Evolutionary conservation across 2,888 invertebrate genomes (phyloP).

Genomic region (Pandemis corylana): DNA sequence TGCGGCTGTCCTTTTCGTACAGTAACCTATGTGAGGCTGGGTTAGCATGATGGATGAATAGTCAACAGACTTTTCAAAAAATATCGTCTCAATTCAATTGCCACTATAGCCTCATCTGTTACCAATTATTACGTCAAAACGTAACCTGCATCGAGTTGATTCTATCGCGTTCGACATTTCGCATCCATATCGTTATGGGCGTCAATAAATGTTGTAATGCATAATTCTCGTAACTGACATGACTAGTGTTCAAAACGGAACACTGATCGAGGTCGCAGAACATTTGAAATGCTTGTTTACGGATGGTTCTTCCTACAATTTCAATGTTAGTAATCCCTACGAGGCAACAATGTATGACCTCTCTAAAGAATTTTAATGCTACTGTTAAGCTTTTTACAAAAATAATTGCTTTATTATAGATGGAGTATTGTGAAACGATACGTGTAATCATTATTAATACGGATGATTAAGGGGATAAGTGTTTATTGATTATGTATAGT

Average conservation of each 20-base stretch:
- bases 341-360: conserved; percentile 68
- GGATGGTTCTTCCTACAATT: conserved; percentile 48
- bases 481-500: conserved; percentile 16
- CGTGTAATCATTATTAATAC: conserved; percentile 33
- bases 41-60: too few relatives aligned
- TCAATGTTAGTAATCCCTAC: conserved; percentile 63
- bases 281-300: conserved; percentile 55
- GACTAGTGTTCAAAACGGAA: conserved; percentile 47
- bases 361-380: conserved; percentile 55
- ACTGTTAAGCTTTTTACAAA: conserved; percentile 58
- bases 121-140: conserved; percentile 15
- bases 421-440: conserved; percentile 45
- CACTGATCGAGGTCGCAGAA: conserved; percentile 53
- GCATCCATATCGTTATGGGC: conserved; percentile 33
- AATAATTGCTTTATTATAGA: conserved; percentile 62
- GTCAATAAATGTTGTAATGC: conserved; percentile 45
- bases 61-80: too few relatives aligned
- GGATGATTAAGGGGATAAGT: conserved; percentile 20
- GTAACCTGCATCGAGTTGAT: conserved; percentile 4
- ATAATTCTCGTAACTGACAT: conserved; percentile 48
- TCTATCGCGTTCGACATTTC: conserved; percentile 39
- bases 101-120: not conserved
- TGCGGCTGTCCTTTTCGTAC: too few relatives aligned
- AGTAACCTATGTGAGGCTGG: too few relatives aligned
- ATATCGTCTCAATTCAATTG: too few relatives aligned